Base-by-base conservation (phyloP, 2,113 vertebrate genomes). In the Pachypanchax playfairii region DNA sequence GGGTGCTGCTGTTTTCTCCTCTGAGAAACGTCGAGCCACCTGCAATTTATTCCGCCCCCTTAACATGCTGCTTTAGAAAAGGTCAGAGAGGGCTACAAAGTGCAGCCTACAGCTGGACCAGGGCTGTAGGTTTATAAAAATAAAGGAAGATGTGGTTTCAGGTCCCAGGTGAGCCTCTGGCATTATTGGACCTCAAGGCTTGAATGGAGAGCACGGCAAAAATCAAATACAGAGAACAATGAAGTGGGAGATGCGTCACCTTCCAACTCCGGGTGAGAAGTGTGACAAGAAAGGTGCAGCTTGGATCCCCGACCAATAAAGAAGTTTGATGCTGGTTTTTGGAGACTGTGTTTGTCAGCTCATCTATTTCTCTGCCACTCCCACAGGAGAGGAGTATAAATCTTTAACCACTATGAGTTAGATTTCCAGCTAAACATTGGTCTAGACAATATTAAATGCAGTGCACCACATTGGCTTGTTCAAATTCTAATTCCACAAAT, bases 1-100 rank as follows among this genome's bases (percentile, higher is more conserved):
- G 60, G 65, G 71, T 29, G 28, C 7, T 36, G 75, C 77, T 85
- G 49, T 79, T 70, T 76, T 76, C 50, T 50, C 83, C 38, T 71
- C 28, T 15, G 81, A 76, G 80, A 72, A 60, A 25, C 21, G 21
- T 51, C 4, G 15, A 48, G 52, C 70, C 66, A 69, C 70, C 55
- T 75, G 58, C 70, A 80, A 73, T 55, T 65, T 42, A 42, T 65
- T 15, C 59, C 49, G 64, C 46, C 67, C 79, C 76, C 57, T 70
- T 49, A 74, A 43, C 41, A 31, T 11, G 41, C 67, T 49, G 65
- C 69, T 69, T 46, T 61, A 66, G 66, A 88, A 85, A n/a, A 91
- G 87, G 86, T 90, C 88, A 84, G 58, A 24, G 56, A 17, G 0
- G 38, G 39, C 59, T 68, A 25, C 28, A 15, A 44, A 54, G 25